phyloP scores from a whole-genome alignment of 2,113 vertebrate species.

The Gorsachius goisagi region DNA sequence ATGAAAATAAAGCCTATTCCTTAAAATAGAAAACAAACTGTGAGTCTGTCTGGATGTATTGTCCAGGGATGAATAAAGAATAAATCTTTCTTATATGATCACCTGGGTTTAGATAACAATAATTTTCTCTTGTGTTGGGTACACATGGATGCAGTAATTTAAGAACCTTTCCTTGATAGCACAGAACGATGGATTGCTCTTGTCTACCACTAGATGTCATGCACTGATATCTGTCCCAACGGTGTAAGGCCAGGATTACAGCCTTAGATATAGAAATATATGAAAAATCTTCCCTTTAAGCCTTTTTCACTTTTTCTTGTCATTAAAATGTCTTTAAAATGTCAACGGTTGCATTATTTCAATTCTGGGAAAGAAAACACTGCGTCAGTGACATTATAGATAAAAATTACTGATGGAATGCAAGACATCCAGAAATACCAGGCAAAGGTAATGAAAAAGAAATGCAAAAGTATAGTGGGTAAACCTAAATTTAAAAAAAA shows the following conservation, averaged over 20 bases:
- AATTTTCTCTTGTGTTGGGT: neutral
- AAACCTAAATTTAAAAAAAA: constrained; percentile 11
- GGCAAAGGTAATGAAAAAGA: neutral
- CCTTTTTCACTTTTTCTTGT: neutral
- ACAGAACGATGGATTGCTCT: neutral
- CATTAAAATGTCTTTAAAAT: neutral
- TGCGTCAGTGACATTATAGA: neutral
- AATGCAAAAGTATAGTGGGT: neutral
- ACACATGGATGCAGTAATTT: neutral
- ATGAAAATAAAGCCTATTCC: neutral
- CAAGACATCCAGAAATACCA: neutral
- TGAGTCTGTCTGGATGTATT: neutral
- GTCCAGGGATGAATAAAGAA: neutral
- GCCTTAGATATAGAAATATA: neutral
- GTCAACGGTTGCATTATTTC: neutral
- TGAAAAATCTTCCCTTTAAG: neutral
- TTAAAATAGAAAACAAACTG: neutral
- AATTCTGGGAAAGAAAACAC: neutral
- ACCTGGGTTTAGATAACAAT: neutral
- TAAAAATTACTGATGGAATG: neutral
- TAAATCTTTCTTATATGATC: neutral
- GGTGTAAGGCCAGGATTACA: neutral
- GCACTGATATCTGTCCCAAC: neutral
- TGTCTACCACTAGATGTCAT: constrained; percentile 59
- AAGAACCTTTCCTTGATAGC: neutral